Evolutionary conservation across 2,797 vertebrate genomes (phyloP), one percentile per base, ranked within the genome.

Genomic region (Pseudomugil tenellus): DNA sequence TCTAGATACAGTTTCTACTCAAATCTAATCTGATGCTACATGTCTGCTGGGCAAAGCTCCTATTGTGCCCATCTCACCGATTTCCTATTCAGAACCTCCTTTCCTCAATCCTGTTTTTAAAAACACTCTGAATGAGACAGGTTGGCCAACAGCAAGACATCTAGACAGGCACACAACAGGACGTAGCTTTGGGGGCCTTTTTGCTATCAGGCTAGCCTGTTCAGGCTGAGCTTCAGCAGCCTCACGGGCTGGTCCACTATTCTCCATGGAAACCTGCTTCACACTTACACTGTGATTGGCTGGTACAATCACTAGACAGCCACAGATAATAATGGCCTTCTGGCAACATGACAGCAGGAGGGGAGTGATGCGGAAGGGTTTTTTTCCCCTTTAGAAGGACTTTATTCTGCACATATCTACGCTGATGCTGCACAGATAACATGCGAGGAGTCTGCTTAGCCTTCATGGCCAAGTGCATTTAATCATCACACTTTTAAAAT

Each of bases 241-340:
- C 83, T 88, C 66, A 35, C n/a, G 10, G 81, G 65, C 72, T 26
- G 3, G 72, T 72, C 64, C 14, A 58, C 71, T 82, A 73, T 85
- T 91, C 88, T 87, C 89, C 91, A 92, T 92, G 91, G 90, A 91
- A 91, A 92, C 89, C 87, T 85, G 80, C 77, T 71, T 76, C 74
- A 68, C 74, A 75, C 75, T 76, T 58, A 25, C 67, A 72, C 76
- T 79, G 68, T 83, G 87, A 92, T 91, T 92, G 90, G 90, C 74
- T 88, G 62, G 9, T 59, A 77, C 76, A 53, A 80, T 90, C 84
- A 81, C 79, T 76, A 87, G 84, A 90, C 84, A 87, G 90, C 84
- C 72, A 87, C 84, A 71, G 85, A 88, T 85, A 89, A 89, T 87
- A 89, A 85, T 74, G 79, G 80, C 69, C 80, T 81, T 85, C 77